These are phyloP conservation scores for Charanyca ferruginea DNA, from an alignment of 2,888 invertebrate genomes.

Conservation along the genomic window DNA sequence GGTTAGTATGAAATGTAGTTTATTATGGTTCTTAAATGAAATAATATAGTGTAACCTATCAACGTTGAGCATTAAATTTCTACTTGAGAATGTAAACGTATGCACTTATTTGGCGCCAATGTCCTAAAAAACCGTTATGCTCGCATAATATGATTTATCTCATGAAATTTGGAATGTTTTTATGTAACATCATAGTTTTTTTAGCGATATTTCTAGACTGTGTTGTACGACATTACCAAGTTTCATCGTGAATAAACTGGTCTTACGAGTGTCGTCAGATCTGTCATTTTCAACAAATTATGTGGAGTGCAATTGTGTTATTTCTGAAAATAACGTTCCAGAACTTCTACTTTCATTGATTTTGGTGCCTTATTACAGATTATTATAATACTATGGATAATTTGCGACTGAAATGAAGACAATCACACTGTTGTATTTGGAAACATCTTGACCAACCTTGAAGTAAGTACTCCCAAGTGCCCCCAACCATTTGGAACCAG, in stretches of 20 bases:
- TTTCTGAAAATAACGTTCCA: constrained; percentile 58
- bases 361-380: constrained; percentile 74
- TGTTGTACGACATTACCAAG: constrained; percentile 64
- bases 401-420: constrained; percentile 85
- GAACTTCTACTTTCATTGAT: constrained; percentile 30
- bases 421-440: constrained; percentile 80
- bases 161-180: constrained; percentile 59
- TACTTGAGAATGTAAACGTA: constrained; percentile 84
- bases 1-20: constrained; percentile 71
- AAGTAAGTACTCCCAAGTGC: constrained; percentile 89
- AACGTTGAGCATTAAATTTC: constrained; percentile 54
- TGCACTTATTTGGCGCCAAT: constrained; percentile 91
- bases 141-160: constrained; percentile 63
- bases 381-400: constrained; percentile 68
- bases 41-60: constrained; percentile 43
- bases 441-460: constrained; percentile 90
- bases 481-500: constrained; percentile 64
- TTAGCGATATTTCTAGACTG: constrained; percentile 58
- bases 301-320: constrained; percentile 74
- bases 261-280: constrained; percentile 88
- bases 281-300: constrained; percentile 86
- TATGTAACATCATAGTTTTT: constrained; percentile 50
- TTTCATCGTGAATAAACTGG: constrained; percentile 84
- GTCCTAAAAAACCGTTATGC: constrained; percentile 87
- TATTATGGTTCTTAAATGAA: constrained; percentile 42